Evolutionary conservation across 1,140 invertebrate genomes (phyloP), one percentile per base, ranked within the genome.

Genomic region (Penaeus indicus): DNA sequence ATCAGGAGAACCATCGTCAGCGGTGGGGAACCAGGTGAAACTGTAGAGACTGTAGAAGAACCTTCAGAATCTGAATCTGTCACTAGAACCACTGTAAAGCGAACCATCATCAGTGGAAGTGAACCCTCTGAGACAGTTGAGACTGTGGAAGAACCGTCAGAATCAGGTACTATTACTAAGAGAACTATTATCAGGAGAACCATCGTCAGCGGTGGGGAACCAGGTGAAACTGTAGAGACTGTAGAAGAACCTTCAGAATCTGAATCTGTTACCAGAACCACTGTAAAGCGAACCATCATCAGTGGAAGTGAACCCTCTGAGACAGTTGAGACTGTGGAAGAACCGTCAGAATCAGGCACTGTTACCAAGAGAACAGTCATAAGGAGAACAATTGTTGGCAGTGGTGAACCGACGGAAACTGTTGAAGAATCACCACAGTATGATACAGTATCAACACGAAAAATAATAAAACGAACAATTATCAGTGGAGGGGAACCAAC

Each of bases 361-460:
- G 82, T 62, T 32, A 60, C 27, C 16, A 61, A 21, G 11, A 88
- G 80, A 82, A 81, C 79, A 4, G 64, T 84, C 22, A 67, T 77
- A 42, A 84, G 82, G 67, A 83, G 81, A 78, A 85, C 64, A 32
- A 80, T 84, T 11, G 47, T 84, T 11, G 19, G 77, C 64, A 80
- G 78, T 32, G 82, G 81, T 27, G 82, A 84, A 78, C 87, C 87
- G 42, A 25, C 32, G 54, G 69, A 89, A 62, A 64, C 80, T 7
- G 80, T 72, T 62, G 86, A 82, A 42, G 78, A 64, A 22, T 22
- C 47, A 18, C 60, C 84, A 77, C 63, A 84, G 0, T 78, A 8
- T 18, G 77, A 32, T 54, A 86, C 84, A 22, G 54, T 62, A 19
- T 60, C 67, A 32, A 85, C 27, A 22, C 19, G 72, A 77, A 86